A percentile compares a stretch with the other conserved stretches of the same genome.
These are phyloP conservation scores for Octonoba sinensis DNA, from an alignment of 2,888 invertebrate species.

Conservation along the genomic window DNA sequence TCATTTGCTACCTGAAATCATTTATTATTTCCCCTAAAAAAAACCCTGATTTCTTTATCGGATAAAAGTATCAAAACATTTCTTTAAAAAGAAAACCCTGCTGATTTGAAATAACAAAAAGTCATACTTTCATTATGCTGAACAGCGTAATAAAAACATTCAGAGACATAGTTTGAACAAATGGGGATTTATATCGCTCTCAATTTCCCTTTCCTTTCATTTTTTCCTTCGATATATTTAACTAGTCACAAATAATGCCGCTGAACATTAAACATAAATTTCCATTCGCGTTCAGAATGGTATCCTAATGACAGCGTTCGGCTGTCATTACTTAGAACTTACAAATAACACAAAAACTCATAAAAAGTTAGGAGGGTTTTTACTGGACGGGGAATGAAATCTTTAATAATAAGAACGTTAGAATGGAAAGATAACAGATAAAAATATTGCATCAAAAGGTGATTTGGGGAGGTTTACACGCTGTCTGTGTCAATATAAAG, in stretches of 20 bases:
- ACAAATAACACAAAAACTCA: not conserved
- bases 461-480: constrained; percentile 52
- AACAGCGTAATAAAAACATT: not conserved
- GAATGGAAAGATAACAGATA: too few relatives aligned
- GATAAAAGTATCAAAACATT: too few relatives aligned
- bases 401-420: too few relatives aligned
- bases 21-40: too few relatives aligned
- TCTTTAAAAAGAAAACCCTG: too few relatives aligned
- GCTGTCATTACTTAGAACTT: not conserved
- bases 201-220: not conserved
- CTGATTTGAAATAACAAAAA: too few relatives aligned
- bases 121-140: too few relatives aligned
- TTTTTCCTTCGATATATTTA: not conserved
- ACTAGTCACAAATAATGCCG: not conserved
- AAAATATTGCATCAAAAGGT: constrained; percentile 49
- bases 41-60: too few relatives aligned
- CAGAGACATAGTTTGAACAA: not conserved
- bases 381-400: not conserved
- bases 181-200: constrained; percentile 2
- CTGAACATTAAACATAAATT: constrained; percentile 31
- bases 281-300: constrained; percentile 7
- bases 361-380: not conserved
- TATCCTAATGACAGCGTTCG: not conserved
- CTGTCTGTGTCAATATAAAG: constrained; percentile 32
- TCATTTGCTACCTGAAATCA: too few relatives aligned